Base-by-base conservation (phyloP, 2,113 vertebrate species). In the Lophura nycthemera region DNA sequence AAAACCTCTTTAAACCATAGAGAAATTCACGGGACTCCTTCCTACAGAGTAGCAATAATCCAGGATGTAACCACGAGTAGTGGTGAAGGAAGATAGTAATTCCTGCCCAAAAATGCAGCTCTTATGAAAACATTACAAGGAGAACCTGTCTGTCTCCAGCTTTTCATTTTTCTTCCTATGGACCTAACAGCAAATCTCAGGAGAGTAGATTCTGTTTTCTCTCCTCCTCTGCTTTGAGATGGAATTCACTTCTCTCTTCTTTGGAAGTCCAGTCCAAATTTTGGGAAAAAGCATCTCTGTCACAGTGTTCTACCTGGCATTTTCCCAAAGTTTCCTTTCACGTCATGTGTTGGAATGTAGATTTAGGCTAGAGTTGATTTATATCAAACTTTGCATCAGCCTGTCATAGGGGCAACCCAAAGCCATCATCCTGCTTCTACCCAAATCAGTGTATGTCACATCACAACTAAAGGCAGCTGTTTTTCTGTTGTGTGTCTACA, bases 401-500 rank as follows among this genome's bases (percentile, higher is more conserved):
- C 13, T 27, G 40, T 22, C 18, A 18, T 57, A 86, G 14, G 5
- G 50, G 10, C 64, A 52, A 57, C 10, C 5, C 42, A 52, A 65
- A 27, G 16, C 36, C 19, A 16, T 13, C 19, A 65, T 45, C 70
- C 56, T 57, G 24, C 34, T 11, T 6, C 11, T 70, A 70, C 43
- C 48, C 21, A 74, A 48, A 32, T 1, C 1, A 13, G 40, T 1
- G 1, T 8, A 10, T 4, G 4, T 8, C 8, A 40, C 18, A 11
- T 14, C 1, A 1, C 4, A 18, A 25, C 29, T 61, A 27, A 80
- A 56, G 29, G 20, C n/a, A 69, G 20, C 2, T 11, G 17, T 18
- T 56, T 61, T 43, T 30, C 17, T 45, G 18, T 4, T 38, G 11
- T 13, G 14, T 18, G 2, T 24, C 2, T n/a, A 22, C 8, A 32